Conservation (phyloP, 1,140 invertebrate genomes). For the Meteorus sp. region DNA sequence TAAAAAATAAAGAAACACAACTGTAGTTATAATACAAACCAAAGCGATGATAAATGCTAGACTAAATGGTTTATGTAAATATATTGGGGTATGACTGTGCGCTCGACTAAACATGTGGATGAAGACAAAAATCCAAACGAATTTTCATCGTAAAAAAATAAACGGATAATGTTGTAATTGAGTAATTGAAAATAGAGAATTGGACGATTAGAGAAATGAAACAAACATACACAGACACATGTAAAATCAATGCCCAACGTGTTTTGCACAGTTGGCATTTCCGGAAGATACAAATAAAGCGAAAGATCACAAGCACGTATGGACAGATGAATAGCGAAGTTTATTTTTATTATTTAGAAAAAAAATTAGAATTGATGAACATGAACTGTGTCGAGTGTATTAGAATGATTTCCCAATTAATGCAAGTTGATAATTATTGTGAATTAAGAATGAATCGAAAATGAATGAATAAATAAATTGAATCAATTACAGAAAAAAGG, state of each 20-base stretch:
- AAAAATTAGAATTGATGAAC: constrained; percentile 14
- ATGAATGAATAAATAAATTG: too few relatives aligned
- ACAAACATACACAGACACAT: neutral
- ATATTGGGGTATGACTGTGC: constrained; percentile 17
- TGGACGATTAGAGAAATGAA: constrained; percentile 1
- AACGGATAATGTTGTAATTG: neutral
- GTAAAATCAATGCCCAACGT: neutral
- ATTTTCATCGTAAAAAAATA: neutral
- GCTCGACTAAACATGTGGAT: constrained; percentile 2
- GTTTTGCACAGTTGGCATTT: constrained; percentile 5
- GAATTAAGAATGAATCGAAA: too few relatives aligned
- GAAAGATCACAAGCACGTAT: constrained; percentile 38
- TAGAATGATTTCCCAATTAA: too few relatives aligned
- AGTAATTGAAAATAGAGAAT: constrained; percentile 4
- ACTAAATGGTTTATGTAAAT: constrained; percentile 23
- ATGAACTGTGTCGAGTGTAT: neutral
- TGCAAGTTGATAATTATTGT: too few relatives aligned
- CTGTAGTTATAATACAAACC: constrained; percentile 28
- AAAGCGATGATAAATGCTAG: constrained; percentile 27
- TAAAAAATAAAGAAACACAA: neutral
- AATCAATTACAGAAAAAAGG: too few relatives aligned
- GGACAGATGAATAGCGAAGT: constrained; percentile 48
- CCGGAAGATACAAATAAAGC: constrained; percentile 18
- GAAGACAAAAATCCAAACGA: too few relatives aligned
- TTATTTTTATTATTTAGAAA: constrained; percentile 53